Percentiles rank a stretch among this genome's conserved stretches.
Conservation (phyloP, 1,140 invertebrate species). For the Monochamus saltuarius region DNA sequence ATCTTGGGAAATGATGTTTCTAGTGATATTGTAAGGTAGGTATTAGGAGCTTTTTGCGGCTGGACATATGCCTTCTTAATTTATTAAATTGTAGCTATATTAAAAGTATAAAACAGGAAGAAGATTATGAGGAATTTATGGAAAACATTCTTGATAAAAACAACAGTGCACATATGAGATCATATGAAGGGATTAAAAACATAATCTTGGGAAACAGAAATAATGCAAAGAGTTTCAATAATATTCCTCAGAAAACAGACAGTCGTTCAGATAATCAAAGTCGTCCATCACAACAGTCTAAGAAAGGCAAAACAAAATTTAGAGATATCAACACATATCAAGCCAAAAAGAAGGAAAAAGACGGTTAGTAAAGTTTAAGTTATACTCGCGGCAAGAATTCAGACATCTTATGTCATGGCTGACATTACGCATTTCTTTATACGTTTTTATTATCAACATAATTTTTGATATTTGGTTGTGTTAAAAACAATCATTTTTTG, state of each 20-base stretch:
- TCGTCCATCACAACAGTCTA: conserved; percentile 22
- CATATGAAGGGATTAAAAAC: conserved; percentile 65
- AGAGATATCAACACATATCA: conserved; percentile 34
- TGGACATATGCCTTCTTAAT: conserved; percentile 55
- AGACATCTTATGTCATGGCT: no score
- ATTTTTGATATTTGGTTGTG: no score
- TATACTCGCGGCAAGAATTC: no score
- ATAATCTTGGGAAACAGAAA: conserved; percentile 48
- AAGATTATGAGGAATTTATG: conserved; percentile 71
- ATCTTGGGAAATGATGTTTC: conserved; percentile 53
- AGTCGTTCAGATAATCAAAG: conserved; percentile 8
- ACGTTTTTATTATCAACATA: no score
- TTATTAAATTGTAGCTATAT: conserved; percentile 70
- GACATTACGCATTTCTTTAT: no score
- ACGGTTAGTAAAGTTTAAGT: conserved; percentile 23
- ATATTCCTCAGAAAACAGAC: conserved; percentile 1
- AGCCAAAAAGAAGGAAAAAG: conserved; percentile 35
- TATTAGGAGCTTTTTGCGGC: background rate
- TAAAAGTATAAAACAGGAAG: conserved; percentile 62
- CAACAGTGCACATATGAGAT: conserved; percentile 64
- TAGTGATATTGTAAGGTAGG: conserved; percentile 53
- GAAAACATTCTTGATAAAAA: conserved; percentile 65
- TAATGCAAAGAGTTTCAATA: conserved; percentile 10
- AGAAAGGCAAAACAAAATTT: conserved; percentile 42
- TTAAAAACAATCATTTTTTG: no score